These are phyloP conservation scores for Sitodiplosis mosellana DNA, from an alignment of 1,140 invertebrate genomes.

Conservation along the genomic window DNA sequence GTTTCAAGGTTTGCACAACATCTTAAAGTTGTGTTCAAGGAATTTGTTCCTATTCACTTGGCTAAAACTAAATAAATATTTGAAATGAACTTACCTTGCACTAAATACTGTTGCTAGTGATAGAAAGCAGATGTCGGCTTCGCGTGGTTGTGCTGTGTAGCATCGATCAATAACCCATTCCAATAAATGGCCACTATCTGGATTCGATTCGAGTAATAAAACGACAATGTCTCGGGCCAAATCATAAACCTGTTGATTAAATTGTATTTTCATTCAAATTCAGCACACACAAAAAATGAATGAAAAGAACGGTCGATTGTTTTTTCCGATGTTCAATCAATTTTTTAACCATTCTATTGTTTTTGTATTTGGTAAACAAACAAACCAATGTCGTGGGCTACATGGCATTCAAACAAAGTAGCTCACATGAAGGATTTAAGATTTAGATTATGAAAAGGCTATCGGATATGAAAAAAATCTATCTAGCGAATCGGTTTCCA, in stretches of 20 bases:
- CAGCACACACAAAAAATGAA: not conserved
- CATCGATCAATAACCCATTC: slow-evolving; percentile 97
- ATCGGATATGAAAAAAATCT: too few relatives aligned
- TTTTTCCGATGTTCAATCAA: not conserved
- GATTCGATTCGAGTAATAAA: slow-evolving; percentile 86
- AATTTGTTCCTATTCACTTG: too few relatives aligned
- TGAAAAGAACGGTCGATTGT: not conserved
- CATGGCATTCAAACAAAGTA: too few relatives aligned
- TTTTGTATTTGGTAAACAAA: too few relatives aligned
- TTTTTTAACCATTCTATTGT: too few relatives aligned
- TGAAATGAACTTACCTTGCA: slow-evolving; percentile 47
- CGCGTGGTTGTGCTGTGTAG: slow-evolving; percentile 74
- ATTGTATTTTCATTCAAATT: not conserved
- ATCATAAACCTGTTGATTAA: slow-evolving; percentile 58
- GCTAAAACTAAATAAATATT: too few relatives aligned
- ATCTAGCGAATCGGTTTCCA: not conserved
- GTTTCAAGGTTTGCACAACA: too few relatives aligned
- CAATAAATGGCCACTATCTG: slow-evolving; percentile 76
- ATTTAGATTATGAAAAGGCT: too few relatives aligned
- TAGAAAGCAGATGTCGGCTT: slow-evolving; percentile 89
- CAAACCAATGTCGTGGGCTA: too few relatives aligned
- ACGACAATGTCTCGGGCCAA: slow-evolving; percentile 87
- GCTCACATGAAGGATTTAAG: too few relatives aligned
- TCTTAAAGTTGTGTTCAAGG: too few relatives aligned
- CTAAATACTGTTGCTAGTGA: slow-evolving; percentile 92